These are phyloP conservation scores for Antigone vipio DNA, from an alignment of 2,113 vertebrate genomes.

Conservation along the genomic window DNA sequence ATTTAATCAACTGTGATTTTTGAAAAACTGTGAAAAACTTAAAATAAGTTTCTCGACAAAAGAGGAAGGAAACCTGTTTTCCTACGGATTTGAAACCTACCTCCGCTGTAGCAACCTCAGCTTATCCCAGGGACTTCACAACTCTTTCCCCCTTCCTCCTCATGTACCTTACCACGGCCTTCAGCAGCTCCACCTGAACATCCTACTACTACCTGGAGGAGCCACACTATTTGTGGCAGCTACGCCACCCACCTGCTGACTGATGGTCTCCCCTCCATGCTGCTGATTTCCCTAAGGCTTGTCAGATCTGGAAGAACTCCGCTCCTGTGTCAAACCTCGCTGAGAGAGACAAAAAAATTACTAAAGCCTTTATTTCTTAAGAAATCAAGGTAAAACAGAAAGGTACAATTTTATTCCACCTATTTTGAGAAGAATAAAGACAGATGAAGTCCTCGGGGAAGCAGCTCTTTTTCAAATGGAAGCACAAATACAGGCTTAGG, in stretches of 20 bases:
- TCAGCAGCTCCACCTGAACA: neutral
- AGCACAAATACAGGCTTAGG: neutral
- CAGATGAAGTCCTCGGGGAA: neutral
- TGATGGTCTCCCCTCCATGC: neutral
- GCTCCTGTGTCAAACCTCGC: rapidly evolving
- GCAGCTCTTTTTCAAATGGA: neutral
- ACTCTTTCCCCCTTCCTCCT: neutral
- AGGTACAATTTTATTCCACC: neutral
- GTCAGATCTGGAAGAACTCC: neutral
- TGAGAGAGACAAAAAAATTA: neutral
- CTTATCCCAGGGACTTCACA: neutral
- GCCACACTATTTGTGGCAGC: neutral
- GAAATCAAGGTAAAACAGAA: neutral
- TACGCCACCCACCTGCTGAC: neutral
- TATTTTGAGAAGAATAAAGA: neutral
- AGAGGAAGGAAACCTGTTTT: neutral
- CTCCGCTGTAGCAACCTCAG: neutral
- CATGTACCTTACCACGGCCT: rapidly evolving
- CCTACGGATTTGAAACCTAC: neutral
- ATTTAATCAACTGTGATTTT: neutral
- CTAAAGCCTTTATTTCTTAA: neutral
- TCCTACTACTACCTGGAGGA: neutral
- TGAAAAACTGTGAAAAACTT: neutral
- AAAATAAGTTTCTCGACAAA: neutral
- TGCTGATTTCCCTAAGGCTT: neutral